These are phyloP conservation scores for Helostoma temminkii DNA, from an alignment of 2,797 vertebrate genomes.

Conservation along the genomic window DNA sequence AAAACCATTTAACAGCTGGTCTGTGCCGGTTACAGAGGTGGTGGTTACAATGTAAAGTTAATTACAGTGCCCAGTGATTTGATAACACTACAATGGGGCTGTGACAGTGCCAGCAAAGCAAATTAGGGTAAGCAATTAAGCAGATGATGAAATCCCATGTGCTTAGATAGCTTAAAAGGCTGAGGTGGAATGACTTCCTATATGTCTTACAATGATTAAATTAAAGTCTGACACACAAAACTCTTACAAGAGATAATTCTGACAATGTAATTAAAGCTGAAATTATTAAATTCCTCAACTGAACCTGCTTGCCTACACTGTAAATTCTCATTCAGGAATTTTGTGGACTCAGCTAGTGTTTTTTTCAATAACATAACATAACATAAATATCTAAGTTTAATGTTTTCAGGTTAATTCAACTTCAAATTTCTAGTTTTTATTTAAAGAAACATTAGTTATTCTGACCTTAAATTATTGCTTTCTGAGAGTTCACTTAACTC, in stretches of 20 bases:
- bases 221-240: conserved; percentile 9
- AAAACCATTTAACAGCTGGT: conserved; percentile 59
- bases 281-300: conserved; percentile 41
- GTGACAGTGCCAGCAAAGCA: conserved; percentile 68
- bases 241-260: conserved; percentile 30
- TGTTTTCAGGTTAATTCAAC: too few species aligned
- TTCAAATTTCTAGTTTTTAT: too few species aligned
- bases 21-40: conserved; percentile 43
- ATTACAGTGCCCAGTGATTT: conserved; percentile 70
- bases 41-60: conserved; percentile 70
- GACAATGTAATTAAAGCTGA: conserved; percentile 59
- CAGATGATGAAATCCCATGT: conserved; percentile 65
- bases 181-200: conserved; percentile 38
- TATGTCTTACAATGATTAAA: conserved; percentile 39
- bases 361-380: too few species aligned
- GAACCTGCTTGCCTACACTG: conserved; percentile 46
- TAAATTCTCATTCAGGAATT: too few species aligned
- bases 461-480: too few species aligned
- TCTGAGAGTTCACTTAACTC: too few species aligned
- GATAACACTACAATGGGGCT: conserved; percentile 68
- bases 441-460: too few species aligned
- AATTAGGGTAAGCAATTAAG: conserved; percentile 75
- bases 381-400: too few species aligned
- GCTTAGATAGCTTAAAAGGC: conserved; percentile 49
- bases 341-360: too few species aligned